phyloP scores from a whole-genome alignment of 2,888 invertebrate species.

The Pristionchus arcanus region DNA sequence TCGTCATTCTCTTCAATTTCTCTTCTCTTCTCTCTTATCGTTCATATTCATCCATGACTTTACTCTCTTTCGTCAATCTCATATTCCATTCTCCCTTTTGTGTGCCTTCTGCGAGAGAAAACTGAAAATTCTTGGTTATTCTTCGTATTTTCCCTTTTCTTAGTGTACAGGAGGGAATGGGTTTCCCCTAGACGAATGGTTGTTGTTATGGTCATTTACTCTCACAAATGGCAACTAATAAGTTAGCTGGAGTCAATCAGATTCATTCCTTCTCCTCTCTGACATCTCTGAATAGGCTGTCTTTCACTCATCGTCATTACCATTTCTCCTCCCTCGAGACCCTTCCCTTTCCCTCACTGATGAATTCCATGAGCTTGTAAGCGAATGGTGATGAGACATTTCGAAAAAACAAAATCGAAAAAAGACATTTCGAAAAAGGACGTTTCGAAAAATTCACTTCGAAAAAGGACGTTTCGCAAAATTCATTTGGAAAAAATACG shows the following conservation, averaged over 20 bases:
- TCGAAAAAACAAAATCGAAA: too few relatives aligned
- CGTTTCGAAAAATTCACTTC: too few relatives aligned
- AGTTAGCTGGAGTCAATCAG: neutral
- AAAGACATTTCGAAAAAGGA: too few relatives aligned
- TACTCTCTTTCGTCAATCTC: neutral
- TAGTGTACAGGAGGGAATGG: neutral
- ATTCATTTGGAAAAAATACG: too few relatives aligned
- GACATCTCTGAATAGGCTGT: slow-evolving; percentile 16
- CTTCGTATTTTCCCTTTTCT: slow-evolving; percentile 14
- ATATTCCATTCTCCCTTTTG: neutral
- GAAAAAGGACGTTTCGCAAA: too few relatives aligned
- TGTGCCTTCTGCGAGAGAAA: neutral
- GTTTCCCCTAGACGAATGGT: neutral
- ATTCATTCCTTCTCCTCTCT: slow-evolving; percentile 5
- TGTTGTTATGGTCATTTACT: neutral
- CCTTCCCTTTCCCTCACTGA: slow-evolving; percentile 4
- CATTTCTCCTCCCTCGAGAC: slow-evolving; percentile 50
- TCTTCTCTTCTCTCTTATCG: slow-evolving; percentile 56
- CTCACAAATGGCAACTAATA: neutral
- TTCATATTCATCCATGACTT: slow-evolving; percentile 18
- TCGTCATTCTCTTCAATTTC: slow-evolving; percentile 36
- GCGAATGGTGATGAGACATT: too few relatives aligned
- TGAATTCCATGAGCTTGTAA: slow-evolving; percentile 28
- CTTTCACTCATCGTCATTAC: slow-evolving; percentile 45
- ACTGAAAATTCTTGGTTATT: neutral